Evolutionary conservation across 1,140 invertebrate species (phyloP).

Genomic region (Zaprionus camerounensis): DNA sequence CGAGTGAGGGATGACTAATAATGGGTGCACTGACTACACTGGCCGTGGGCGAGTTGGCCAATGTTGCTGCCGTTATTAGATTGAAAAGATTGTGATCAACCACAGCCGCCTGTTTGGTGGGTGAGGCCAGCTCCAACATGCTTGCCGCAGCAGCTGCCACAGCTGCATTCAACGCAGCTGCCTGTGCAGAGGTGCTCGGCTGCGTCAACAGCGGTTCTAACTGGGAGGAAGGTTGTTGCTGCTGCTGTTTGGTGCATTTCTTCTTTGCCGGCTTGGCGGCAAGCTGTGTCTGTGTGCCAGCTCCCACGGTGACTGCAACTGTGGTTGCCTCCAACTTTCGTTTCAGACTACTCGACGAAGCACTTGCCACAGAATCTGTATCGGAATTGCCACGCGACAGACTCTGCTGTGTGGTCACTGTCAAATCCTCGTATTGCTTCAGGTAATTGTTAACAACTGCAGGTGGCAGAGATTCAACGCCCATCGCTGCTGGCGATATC

Average conservation of each 20-base stretch:
- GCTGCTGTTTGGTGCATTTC: constrained; percentile 36
- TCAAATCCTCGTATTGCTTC: constrained; percentile 62
- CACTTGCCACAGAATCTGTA: constrained; percentile 79
- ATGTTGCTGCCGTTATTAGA: constrained; percentile 52
- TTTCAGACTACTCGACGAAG: constrained; percentile 65
- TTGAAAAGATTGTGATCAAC: constrained; percentile 66
- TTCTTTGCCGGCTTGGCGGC: constrained; percentile 49
- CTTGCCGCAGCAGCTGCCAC: constrained; percentile 41
- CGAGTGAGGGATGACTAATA: constrained; percentile 9
- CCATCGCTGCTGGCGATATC: neutral
- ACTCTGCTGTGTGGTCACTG: constrained; percentile 47
- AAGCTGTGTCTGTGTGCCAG: neutral
- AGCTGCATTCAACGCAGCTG: constrained; percentile 44
- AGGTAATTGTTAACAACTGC: constrained; percentile 51
- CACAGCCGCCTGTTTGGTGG: constrained; percentile 48
- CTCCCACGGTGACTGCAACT: neutral
- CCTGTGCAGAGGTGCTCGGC: constrained; percentile 70
- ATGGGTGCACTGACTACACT: constrained; percentile 9
- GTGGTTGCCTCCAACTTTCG: constrained; percentile 49
- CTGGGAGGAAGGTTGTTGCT: constrained; percentile 16
- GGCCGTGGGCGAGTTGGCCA: constrained; percentile 16
- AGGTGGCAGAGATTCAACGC: constrained; percentile 15
- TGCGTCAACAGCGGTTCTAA: constrained; percentile 51
- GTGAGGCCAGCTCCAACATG: constrained; percentile 57
- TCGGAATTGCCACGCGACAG: constrained; percentile 71